phyloP scores from a whole-genome alignment of 1,140 invertebrate genomes.

The Arctopsyche grandis region DNA sequence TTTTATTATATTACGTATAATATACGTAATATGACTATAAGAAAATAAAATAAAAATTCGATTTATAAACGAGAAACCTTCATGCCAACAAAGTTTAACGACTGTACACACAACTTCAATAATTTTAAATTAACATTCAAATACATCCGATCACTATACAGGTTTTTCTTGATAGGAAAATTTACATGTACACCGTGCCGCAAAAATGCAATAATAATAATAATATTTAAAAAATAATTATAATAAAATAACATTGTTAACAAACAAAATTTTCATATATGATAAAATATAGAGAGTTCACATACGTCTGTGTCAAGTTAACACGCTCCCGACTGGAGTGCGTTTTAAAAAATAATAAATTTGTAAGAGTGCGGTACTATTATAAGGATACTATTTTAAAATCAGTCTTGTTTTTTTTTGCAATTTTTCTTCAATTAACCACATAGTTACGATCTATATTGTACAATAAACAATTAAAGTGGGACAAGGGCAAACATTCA shows the following conservation, averaged over 20 bases:
- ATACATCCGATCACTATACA: conserved; percentile 37
- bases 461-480: conserved; percentile 42
- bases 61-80: neutral
- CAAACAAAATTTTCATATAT: conserved; percentile 37
- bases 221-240: conserved; percentile 45
- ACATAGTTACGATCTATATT: conserved; percentile 49
- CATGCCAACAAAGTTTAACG: conserved; percentile 24
- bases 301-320: neutral
- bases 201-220: conserved; percentile 39
- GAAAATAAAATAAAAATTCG: neutral
- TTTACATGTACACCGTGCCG: conserved; percentile 54
- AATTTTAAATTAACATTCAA: conserved; percentile 43
- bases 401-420: conserved; percentile 54
- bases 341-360: neutral
- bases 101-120: conserved; percentile 39
- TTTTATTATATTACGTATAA: neutral
- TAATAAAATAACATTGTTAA: conserved; percentile 46
- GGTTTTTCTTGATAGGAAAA: conserved; percentile 51
- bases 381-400: conserved; percentile 50
- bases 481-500: neutral
- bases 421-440: conserved; percentile 48
- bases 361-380: conserved; percentile 9
- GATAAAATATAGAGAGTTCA: neutral
- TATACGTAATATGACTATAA: neutral
- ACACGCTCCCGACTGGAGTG: neutral